Conservation (phyloP, 2,113 vertebrate species). For the Calyptomena viridis region DNA sequence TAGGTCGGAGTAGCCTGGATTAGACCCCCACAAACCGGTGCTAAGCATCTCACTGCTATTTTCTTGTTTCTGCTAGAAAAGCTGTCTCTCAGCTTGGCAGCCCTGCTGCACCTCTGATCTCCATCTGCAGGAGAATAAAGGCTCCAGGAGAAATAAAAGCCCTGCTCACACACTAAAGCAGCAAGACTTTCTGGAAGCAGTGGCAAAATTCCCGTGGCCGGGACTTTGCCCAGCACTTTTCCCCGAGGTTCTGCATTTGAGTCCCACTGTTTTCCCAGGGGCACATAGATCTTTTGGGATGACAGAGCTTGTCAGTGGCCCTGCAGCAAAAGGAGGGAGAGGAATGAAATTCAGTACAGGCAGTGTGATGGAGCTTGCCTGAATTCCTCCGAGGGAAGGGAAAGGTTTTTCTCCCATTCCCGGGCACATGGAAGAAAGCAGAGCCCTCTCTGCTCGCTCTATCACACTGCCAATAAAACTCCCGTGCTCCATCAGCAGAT, state of each 20-base stretch:
- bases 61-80: background rate
- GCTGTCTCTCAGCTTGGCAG: background rate
- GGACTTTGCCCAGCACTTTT: background rate
- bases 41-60: background rate
- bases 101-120: background rate
- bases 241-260: background rate
- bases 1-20: background rate
- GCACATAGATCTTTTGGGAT: background rate
- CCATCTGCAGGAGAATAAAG: background rate
- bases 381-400: background rate
- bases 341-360: background rate
- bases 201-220: background rate
- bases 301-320: background rate
- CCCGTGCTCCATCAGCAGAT: background rate
- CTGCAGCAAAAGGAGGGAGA: background rate
- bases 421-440: background rate
- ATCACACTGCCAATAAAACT: background rate
- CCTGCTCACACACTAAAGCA: background rate
- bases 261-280: background rate
- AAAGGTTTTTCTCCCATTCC: slow-evolving; percentile 8
- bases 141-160: background rate
- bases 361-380: background rate
- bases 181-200: background rate
- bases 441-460: slow-evolving; percentile 12
- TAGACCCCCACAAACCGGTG: background rate